Base-by-base conservation (phyloP, 2,797 vertebrate genomes). In the Dromococcyx pavoninus region DNA sequence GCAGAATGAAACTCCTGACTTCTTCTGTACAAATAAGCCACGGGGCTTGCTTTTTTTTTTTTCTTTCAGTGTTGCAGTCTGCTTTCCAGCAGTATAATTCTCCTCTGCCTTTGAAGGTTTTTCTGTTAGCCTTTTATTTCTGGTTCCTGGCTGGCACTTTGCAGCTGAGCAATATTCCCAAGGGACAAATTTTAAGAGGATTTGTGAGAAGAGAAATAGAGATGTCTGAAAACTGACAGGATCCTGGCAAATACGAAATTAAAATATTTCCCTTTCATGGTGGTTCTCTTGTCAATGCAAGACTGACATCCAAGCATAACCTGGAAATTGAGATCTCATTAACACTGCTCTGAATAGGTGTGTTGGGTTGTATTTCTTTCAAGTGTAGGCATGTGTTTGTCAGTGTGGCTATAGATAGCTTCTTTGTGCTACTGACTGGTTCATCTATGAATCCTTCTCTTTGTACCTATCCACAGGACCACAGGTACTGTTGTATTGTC, bases 141-240 rank as follows among this genome's bases (percentile, higher is more conserved):
- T 2, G 3, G n/a, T 51, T 91, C 67, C 72, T 56, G 41, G 46
- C 30, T 94, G 74, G 67, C 43, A 74, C 62, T 80, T 72, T 92
- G 77, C 69, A 89, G 77, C 41, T 80, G 80, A 94, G 56, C 46
- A 74, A 4, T 56, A 75, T 88, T 94, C 86, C 72, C 75, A 11
- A 46, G 33, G 69, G 94, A 85, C 35, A 87, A 50, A 87, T 82
- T 91, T 94, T 73, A 81, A 91, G 87, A 70, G 33, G 24, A 41
- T 84, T 93, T 82, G 46, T 69, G 84, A 92, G 46, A 83, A 60
- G 21, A 88, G 74, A 83, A 95, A 96, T 93, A 75, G 81, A 95
- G 92, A 96, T 95, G 84, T 96, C 84, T 93, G 75, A 93, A 95
- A 95, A 86, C 19, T 91, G 91, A 89, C 81, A 94, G 88, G 57